A percentile compares a stretch with the other conserved stretches of the same genome.
Conservation (phyloP, 2,113 vertebrate species). For the Ceratotherium simum region DNA sequence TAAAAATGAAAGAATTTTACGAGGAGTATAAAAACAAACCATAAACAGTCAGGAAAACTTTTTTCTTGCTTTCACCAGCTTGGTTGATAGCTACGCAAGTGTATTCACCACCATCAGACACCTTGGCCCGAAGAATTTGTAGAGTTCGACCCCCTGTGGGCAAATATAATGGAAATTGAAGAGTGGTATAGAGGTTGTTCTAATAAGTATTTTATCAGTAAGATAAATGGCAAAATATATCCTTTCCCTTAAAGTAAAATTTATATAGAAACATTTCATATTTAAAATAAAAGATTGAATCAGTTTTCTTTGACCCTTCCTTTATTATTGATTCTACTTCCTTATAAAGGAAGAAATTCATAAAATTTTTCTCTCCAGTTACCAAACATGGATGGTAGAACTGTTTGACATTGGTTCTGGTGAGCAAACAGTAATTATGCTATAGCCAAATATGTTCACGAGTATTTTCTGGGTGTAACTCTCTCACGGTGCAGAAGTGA, state of each 20-base stretch:
- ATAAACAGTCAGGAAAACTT: constrained; percentile 92
- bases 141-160: constrained; percentile 92
- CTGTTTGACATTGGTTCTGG: not conserved
- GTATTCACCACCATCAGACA: constrained; percentile 95
- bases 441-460: not conserved
- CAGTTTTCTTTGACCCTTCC: not conserved
- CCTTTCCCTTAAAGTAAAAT: not conserved
- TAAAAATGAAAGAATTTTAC: not conserved
- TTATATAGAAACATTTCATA: not conserved
- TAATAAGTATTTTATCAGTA: not conserved
- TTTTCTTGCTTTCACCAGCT: constrained; percentile 95
- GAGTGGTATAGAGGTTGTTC: not conserved
- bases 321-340: not conserved
- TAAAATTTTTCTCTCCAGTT: not conserved
- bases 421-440: not conserved
- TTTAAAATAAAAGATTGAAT: constrained; percentile 43
- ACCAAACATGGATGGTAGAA: not conserved
- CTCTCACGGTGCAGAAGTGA: not conserved
- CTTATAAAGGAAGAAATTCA: not conserved
- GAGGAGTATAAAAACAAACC: constrained; percentile 87
- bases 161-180: not conserved
- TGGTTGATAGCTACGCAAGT: constrained; percentile 94
- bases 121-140: constrained; percentile 93
- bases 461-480: constrained; percentile 1
- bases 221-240: not conserved